Percentiles rank a stretch among this genome's conserved stretches.
Evolutionary conservation across 2,113 vertebrate genomes (phyloP).

Genomic region (Sylvietta virens): DNA sequence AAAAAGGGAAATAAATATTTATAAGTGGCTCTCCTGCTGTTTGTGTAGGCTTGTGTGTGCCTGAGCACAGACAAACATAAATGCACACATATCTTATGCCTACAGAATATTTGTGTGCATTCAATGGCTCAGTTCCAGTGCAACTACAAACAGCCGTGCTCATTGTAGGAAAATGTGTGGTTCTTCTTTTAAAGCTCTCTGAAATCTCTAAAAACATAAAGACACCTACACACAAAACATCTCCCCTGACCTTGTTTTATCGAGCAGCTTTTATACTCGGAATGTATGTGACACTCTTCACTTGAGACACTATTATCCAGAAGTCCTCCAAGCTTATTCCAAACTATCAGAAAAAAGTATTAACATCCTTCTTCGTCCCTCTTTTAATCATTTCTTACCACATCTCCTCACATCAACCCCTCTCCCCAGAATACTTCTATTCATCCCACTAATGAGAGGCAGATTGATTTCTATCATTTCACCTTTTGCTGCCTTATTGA

Average conservation of each 20-base stretch:
- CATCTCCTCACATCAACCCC: background rate
- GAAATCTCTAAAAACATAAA: background rate
- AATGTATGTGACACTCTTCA: background rate
- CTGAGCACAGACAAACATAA: background rate
- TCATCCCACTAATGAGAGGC: background rate
- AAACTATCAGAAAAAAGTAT: background rate
- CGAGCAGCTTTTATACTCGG: background rate
- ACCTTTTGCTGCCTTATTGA: background rate
- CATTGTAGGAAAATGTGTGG: background rate
- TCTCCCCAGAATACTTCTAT: background rate
- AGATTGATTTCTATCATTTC: background rate
- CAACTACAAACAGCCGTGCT: accelerated
- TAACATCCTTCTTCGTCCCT: background rate
- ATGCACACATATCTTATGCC: background rate
- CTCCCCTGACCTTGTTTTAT: background rate
- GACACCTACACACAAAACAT: background rate
- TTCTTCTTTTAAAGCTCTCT: background rate
- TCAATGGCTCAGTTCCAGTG: background rate
- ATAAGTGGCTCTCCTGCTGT: background rate
- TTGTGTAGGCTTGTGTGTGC: background rate
- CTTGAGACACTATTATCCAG: background rate
- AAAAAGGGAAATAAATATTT: background rate
- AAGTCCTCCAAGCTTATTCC: background rate
- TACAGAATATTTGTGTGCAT: background rate
- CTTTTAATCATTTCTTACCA: background rate